Evolutionary conservation across 1,140 invertebrate genomes (phyloP).

Genomic region (Nomia melanderi): DNA sequence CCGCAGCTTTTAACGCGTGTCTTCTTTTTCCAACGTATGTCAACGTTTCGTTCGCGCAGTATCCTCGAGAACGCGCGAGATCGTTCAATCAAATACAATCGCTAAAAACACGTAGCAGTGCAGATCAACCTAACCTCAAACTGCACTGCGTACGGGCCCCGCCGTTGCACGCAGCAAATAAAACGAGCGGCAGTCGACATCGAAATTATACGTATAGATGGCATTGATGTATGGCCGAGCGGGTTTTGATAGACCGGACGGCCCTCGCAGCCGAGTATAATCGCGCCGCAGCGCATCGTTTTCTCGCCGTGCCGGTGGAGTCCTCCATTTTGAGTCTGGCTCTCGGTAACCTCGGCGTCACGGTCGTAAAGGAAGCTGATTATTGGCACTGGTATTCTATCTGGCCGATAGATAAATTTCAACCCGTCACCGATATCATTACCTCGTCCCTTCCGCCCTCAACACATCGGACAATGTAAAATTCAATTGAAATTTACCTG

Average conservation of each 20-base stretch:
- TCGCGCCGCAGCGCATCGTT: conserved; percentile 59
- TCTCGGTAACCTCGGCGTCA: conserved; percentile 51
- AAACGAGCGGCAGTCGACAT: conserved; percentile 66
- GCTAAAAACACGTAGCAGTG: neutral
- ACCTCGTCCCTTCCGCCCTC: no score
- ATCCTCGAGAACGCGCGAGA: neutral
- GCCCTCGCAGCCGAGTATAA: conserved; percentile 62
- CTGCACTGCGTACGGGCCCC: conserved; percentile 51
- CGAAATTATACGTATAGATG: conserved; percentile 75
- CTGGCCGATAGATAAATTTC: neutral
- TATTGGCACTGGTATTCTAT: conserved; percentile 8
- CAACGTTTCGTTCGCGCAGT: neutral
- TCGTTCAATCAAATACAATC: neutral
- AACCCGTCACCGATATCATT: neutral
- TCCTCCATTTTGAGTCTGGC: conserved; percentile 61
- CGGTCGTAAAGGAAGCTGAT: conserved; percentile 15
- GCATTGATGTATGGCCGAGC: conserved; percentile 73
- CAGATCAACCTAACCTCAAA: conserved; percentile 42
- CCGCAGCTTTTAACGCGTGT: no score
- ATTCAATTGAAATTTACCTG: neutral
- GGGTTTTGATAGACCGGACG: conserved; percentile 72
- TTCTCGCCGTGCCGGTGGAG: conserved; percentile 49
- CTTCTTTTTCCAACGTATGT: neutral
- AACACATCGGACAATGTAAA: neutral
- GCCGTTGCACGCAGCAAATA: conserved; percentile 60